These are phyloP conservation scores for Globia sparganii DNA, from an alignment of 2,888 invertebrate species.

Conservation along the genomic window DNA sequence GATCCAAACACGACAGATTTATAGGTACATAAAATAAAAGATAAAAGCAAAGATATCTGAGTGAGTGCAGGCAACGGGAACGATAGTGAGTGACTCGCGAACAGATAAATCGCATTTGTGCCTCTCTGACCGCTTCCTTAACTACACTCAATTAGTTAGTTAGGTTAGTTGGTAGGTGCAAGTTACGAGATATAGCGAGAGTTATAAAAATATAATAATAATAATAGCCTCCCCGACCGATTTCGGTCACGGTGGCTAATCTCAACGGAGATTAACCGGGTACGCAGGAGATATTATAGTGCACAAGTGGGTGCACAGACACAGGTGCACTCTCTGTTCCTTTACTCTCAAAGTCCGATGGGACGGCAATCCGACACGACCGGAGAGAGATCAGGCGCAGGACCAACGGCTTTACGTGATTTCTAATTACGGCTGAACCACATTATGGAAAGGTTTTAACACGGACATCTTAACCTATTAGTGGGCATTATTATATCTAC, in stretches of 20 bases:
- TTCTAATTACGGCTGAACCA: not conserved
- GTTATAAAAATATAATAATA: not conserved
- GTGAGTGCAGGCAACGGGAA: constrained; percentile 7
- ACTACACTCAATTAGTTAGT: constrained; percentile 80
- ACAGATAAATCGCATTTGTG: constrained; percentile 83
- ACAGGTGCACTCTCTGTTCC: too few relatives aligned
- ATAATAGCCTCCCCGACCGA: too few relatives aligned
- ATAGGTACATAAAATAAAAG: not conserved
- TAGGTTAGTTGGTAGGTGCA: constrained; percentile 71
- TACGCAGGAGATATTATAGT: too few relatives aligned
- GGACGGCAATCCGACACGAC: too few relatives aligned
- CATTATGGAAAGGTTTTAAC: not conserved
- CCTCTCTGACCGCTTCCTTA: constrained; percentile 78
- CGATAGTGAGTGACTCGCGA: constrained; percentile 67
- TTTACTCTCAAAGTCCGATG: too few relatives aligned
- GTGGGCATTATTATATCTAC: too few relatives aligned
- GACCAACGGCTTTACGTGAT: too few relatives aligned
- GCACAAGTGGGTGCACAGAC: too few relatives aligned
- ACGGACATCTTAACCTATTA: not conserved
- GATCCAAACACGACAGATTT: not conserved
- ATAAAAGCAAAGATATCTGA: constrained; percentile 30
- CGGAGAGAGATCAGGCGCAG: too few relatives aligned
- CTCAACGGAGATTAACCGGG: too few relatives aligned
- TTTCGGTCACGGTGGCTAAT: too few relatives aligned
- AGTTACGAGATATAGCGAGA: constrained; percentile 36